Evolutionary conservation across 2,113 vertebrate genomes (phyloP).

Genomic region (Terrapene triunguis): DNA sequence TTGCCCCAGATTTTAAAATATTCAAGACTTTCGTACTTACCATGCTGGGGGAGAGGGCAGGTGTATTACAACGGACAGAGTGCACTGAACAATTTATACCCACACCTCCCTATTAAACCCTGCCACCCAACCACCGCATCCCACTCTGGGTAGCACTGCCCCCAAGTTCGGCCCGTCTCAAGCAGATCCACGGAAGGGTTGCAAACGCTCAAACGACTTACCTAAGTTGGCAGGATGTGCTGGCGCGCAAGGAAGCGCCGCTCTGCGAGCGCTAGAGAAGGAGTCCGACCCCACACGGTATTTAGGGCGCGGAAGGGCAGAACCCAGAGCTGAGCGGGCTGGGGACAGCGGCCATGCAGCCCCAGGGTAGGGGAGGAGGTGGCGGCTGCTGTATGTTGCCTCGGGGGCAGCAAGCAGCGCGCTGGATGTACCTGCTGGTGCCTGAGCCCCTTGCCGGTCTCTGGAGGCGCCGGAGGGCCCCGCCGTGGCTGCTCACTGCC

Average conservation of each 20-base stretch:
- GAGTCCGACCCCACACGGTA: not conserved
- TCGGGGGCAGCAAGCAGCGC: no score
- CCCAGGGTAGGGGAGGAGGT: no score
- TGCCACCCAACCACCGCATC: not conserved
- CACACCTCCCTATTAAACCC: no score
- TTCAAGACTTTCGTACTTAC: not conserved
- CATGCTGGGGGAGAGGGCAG: no score
- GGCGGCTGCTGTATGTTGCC: no score
- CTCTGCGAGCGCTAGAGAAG: not conserved
- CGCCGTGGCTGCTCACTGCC: not conserved
- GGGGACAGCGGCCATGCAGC: not conserved
- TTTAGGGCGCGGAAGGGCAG: not conserved
- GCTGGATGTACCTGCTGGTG: no score
- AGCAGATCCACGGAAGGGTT: not conserved
- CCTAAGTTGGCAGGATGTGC: not conserved
- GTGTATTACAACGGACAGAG: not conserved
- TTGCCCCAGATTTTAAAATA: not conserved
- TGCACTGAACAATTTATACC: not conserved
- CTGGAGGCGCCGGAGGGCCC: not conserved
- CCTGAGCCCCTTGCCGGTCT: no score
- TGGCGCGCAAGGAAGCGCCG: not conserved
- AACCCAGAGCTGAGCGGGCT: not conserved
- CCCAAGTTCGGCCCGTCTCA: not conserved
- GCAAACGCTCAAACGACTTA: not conserved
- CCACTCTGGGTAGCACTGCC: not conserved